Evolutionary conservation across 2,113 vertebrate genomes (phyloP), one percentile per base, ranked within the genome.

Genomic region (Cavia porcellus): DNA sequence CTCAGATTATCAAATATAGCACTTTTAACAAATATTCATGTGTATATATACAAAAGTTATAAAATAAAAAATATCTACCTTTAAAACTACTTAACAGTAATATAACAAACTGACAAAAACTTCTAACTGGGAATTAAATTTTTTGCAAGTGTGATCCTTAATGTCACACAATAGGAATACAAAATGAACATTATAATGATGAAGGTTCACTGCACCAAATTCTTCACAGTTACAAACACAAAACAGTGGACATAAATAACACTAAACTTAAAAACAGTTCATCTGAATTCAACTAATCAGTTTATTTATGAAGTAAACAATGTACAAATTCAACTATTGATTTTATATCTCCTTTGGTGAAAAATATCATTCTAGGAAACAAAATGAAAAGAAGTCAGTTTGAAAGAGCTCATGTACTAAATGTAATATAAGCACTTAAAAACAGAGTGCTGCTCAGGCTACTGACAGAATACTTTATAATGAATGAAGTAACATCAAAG

Each of bases 131-230:
- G 38, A 86, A 96, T 79, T 61, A 64, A 52, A 86, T 42, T 92
- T 81, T 93, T 96, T 61, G 74, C 62, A 89, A 93, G 59, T 68
- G 11, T 77, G 70, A 84, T 20, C 68, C n/a, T 91, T 84, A 82
- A 85, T 52, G 80, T 86, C 57, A 90, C 19, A 70, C 12, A 89
- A 57, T 50, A 90, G 87, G 32, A 57, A 32, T 38, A 91, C 7
- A 96, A 92, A 89, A 24, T 47, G n/a, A 85, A 38, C 42, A 77
- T 68, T 55, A 42, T 55, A 50, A 86, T 45, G 14, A 61, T 30
- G 5, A 92, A 88, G n/a, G 3, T 72, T 96, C 62, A 68, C 2
- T 55, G 30, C 20, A 85, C 30, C 25, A 64, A 89, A 64, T 38
- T 74, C 5, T 79, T 42, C 3, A 57, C 3, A 89, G 64, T 62